Conservation (phyloP, 1,140 invertebrate genomes). For the Pachypsylla venusta region DNA sequence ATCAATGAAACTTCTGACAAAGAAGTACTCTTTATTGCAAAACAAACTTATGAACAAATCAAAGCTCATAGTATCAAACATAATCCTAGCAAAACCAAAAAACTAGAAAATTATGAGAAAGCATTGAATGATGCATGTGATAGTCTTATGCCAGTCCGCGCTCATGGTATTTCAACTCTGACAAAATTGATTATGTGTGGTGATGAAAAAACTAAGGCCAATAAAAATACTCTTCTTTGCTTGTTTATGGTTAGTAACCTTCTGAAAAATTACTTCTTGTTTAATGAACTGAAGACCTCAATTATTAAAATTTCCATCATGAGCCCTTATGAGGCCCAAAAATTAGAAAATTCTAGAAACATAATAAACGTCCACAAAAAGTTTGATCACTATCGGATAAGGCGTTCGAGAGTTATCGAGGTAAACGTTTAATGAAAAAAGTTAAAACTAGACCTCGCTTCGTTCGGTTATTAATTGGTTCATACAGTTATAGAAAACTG, state of each 20-base stretch:
- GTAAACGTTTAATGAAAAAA: too few relatives aligned
- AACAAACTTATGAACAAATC: not conserved
- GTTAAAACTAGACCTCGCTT: too few relatives aligned
- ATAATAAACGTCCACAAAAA: too few relatives aligned
- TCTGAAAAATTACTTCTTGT: too few relatives aligned
- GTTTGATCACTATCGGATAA: too few relatives aligned
- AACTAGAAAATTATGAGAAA: constrained; percentile 30
- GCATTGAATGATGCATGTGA: constrained; percentile 52
- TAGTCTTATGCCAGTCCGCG: constrained; percentile 57
- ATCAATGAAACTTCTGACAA: not conserved
- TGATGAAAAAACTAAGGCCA: constrained; percentile 44
- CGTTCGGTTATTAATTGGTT: too few relatives aligned
- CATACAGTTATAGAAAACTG: too few relatives aligned
- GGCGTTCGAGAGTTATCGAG: too few relatives aligned
- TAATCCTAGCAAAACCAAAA: not conserved
- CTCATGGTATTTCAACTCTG: constrained; percentile 58
- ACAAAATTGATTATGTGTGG: constrained; percentile 50
- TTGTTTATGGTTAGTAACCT: constrained; percentile 23
- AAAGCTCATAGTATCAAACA: not conserved
- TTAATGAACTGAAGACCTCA: too few relatives aligned
- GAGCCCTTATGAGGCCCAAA: too few relatives aligned
- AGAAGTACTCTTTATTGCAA: not conserved
- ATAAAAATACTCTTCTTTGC: constrained; percentile 38
- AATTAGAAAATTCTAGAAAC: too few relatives aligned
- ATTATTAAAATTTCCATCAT: too few relatives aligned